Percentiles rank a stretch among this genome's conserved stretches.
Conservation (phyloP, 2,113 vertebrate genomes). For the Hippocampus zosterae region DNA sequence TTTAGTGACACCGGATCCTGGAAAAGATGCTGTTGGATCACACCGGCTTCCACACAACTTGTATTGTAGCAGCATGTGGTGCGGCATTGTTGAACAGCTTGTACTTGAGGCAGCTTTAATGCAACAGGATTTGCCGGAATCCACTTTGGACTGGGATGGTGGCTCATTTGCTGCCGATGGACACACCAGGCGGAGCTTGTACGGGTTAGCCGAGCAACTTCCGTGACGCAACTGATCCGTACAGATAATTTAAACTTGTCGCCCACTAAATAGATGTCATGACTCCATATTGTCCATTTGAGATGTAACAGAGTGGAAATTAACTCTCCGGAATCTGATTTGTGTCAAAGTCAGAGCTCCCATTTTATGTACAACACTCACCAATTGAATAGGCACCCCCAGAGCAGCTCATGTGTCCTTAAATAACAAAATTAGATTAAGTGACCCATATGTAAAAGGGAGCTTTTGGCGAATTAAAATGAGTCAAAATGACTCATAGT, state of each 20-base stretch:
- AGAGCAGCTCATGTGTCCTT: not conserved
- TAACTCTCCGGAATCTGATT: not conserved
- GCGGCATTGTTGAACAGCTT: constrained; percentile 1
- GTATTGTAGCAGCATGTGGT: not conserved
- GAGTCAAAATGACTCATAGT: no score
- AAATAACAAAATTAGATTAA: no score
- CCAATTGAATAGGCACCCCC: not conserved
- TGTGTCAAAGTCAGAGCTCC: not conserved
- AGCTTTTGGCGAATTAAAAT: no score
- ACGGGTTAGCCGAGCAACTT: not conserved
- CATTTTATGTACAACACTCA: not conserved
- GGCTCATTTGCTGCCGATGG: not conserved
- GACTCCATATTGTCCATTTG: not conserved
- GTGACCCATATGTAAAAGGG: no score
- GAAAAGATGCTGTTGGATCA: not conserved
- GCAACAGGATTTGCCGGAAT: constrained; percentile 7
- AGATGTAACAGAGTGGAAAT: not conserved
- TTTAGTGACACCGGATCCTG: not conserved
- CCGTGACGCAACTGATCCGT: not conserved
- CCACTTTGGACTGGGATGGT: constrained; percentile 3
- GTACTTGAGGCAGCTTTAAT: not conserved
- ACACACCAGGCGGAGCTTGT: not conserved
- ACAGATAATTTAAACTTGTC: not conserved
- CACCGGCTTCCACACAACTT: not conserved
- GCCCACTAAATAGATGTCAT: not conserved